These are phyloP conservation scores for Iguana delicatissima DNA, from an alignment of 2,797 vertebrate species.

Conservation along the genomic window DNA sequence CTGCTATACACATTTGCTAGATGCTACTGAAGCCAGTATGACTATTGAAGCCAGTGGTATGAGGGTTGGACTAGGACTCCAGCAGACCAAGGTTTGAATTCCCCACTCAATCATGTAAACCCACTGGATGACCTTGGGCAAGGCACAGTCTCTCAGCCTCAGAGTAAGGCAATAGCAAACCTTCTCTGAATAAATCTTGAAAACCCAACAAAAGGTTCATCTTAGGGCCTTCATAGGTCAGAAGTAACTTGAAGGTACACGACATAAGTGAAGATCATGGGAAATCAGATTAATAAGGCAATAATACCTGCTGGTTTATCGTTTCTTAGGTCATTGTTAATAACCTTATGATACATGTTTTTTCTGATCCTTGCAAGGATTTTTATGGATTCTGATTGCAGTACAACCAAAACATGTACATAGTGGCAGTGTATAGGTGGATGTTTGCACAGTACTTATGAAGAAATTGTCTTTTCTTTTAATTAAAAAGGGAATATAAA, in stretches of 20 bases:
- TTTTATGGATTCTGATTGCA: not conserved
- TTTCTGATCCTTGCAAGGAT: not conserved
- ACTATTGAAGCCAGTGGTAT: not conserved
- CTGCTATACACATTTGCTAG: not conserved
- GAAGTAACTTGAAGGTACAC: too few species aligned
- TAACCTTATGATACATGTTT: not conserved
- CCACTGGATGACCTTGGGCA: too few species aligned
- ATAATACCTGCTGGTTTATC: not conserved
- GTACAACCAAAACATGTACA: not conserved
- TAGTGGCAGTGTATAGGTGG: not conserved
- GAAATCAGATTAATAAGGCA: not conserved
- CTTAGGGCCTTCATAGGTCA: too few species aligned
- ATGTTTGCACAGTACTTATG: too few species aligned
- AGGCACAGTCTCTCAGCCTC: too few species aligned
- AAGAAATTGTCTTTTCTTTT: slow-evolving; percentile 23
- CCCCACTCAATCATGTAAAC: too few species aligned
- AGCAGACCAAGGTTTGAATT: too few species aligned
- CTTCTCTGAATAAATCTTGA: too few species aligned
- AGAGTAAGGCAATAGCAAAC: too few species aligned
- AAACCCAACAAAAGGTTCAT: too few species aligned
- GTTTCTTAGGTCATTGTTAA: not conserved
- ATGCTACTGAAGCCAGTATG: not conserved
- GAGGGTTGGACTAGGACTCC: too few species aligned
- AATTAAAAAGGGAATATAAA: slow-evolving; percentile 56
- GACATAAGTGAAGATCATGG: not conserved